Evolutionary conservation across 2,888 invertebrate genomes (phyloP), one percentile per base, ranked within the genome.

Genomic region (Phragmatobia fuliginosa): DNA sequence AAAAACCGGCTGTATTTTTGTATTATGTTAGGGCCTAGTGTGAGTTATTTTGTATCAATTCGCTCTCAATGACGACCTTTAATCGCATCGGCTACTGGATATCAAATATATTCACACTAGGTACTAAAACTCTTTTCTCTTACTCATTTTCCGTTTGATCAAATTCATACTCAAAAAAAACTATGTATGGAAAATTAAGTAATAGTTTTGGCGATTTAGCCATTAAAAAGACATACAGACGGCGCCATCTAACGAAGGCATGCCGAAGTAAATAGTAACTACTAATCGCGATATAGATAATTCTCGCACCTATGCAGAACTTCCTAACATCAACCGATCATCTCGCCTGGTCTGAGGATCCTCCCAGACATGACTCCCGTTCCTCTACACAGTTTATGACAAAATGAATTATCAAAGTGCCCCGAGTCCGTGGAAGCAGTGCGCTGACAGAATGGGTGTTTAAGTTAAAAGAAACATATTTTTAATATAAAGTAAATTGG

Each of bases 401-500:
- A 45, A 45, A 21, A 6, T 21, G 11, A 36, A 5, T 45, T 1
- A 7, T 45, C 7, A 21, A 45, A 52, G 14, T 52, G 25, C 52
- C 45, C n/a, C 7, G 2, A n/a, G 11, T 11, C 3, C 56, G 56
- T 56, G 16, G 28, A 11, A 56, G 56, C 56, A 56, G 56, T 56
- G 16, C 6, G 28, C 56, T 28, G 56, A 18, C 25, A 38, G 36
- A 7, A n/a, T 62, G 21, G 28, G 38, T 38, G 16, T 62, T 31
- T 41, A 41, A 10, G 28, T 41, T 18, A 62, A 38, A 28, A 10
- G 2, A 62, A 38, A 8, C 25, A 28, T 41, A 25, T 36, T 61
- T 60, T 62, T 38, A 62, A 62, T 62, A 41, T 62, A 28, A 62
- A 38, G 28, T 28, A 31, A 21, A 41, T 28, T 41, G 61, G 28